Conservation (phyloP, 2,797 vertebrate species). For the Sparidentex hasta region DNA sequence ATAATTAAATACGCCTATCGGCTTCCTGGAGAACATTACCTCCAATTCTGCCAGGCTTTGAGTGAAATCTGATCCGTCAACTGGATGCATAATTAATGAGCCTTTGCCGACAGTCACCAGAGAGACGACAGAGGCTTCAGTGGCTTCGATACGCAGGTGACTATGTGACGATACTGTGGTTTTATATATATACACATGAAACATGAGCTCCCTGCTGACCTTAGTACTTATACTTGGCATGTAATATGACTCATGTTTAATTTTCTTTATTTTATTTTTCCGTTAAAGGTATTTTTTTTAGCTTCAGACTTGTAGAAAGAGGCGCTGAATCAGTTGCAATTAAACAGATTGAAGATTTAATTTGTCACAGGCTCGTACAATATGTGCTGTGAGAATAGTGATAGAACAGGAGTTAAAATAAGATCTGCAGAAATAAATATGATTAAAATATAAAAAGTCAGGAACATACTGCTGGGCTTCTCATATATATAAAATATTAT, state of each 20-base stretch:
- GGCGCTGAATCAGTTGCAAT: background rate
- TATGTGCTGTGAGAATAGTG: background rate
- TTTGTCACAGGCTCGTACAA: background rate
- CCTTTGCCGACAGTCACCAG: background rate
- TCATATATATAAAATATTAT: no score
- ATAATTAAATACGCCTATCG: background rate
- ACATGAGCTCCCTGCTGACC: background rate
- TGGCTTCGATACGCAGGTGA: background rate
- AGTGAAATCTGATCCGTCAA: slow-evolving; percentile 19
- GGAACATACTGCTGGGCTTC: no score
- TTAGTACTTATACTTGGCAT: background rate
- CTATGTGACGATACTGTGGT: background rate
- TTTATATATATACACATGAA: background rate
- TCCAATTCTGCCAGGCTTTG: slow-evolving; percentile 1
- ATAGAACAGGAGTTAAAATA: background rate
- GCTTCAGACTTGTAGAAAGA: background rate
- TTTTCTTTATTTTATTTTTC: background rate
- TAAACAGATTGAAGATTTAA: background rate
- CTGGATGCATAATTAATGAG: slow-evolving; percentile 29
- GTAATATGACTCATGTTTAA: background rate
- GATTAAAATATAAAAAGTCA: background rate
- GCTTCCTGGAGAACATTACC: background rate
- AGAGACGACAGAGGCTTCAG: background rate
- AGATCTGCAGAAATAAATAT: background rate
- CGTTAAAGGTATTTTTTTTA: background rate